Percentiles rank a stretch among this genome's conserved stretches.
phyloP scores from a whole-genome alignment of 2,113 vertebrate species.

The Sylvia atricapilla region DNA sequence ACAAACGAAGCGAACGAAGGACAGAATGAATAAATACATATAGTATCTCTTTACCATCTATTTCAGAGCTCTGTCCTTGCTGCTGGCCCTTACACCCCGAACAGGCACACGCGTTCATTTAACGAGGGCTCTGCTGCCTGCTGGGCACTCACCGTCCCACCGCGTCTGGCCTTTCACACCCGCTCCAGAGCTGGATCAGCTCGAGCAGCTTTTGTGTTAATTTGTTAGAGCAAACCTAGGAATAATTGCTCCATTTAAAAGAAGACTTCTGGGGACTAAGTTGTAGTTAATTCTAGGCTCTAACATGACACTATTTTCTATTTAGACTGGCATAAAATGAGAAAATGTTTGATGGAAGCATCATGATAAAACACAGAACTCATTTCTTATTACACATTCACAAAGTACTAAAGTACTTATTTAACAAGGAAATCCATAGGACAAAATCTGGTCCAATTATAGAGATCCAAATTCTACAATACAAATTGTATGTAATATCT shows the following conservation, averaged over 20 bases:
- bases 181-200: not conserved
- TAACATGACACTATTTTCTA: not conserved
- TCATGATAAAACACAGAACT: not conserved
- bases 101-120: not conserved
- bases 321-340: not conserved
- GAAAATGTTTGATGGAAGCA: not conserved
- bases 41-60: rapidly evolving
- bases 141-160: rapidly evolving
- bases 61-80: not conserved
- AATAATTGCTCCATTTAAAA: not conserved
- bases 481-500: not conserved
- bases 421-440: not conserved
- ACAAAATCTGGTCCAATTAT: not conserved
- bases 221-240: not conserved
- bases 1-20: not conserved
- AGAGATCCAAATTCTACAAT: not conserved
- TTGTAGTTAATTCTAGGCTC: not conserved
- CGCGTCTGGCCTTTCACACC: not conserved
- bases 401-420: not conserved
- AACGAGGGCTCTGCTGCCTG: not conserved
- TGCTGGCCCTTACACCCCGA: not conserved
- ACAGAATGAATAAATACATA: too few species aligned
- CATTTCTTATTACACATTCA: not conserved
- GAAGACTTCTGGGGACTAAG: not conserved
- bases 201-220: not conserved